Percentiles rank a stretch among this genome's conserved stretches.
phyloP scores from a whole-genome alignment of 1,140 invertebrate species.

The Atta colombica region DNA sequence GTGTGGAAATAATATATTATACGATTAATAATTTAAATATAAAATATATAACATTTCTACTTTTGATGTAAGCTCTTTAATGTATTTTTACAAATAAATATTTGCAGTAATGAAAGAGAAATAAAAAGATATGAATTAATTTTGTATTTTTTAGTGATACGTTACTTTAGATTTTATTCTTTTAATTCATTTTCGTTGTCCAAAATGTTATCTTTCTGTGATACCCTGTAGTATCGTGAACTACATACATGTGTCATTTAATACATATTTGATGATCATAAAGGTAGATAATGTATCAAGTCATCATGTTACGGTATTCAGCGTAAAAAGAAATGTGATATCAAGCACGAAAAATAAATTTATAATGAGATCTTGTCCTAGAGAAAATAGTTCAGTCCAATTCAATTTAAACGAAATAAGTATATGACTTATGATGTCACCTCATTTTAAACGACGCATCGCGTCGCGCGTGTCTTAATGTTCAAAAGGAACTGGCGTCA shows the following conservation, averaged over 20 bases:
- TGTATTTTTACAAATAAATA: too few species aligned
- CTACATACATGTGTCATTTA: not conserved
- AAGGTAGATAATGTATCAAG: conserved; percentile 39
- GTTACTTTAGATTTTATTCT: not conserved
- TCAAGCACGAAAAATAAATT: conserved; percentile 42
- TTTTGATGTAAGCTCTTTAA: too few species aligned
- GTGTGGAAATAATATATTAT: too few species aligned
- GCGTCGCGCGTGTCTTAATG: not conserved
- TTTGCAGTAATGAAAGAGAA: too few species aligned
- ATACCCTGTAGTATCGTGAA: not conserved
- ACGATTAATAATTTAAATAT: too few species aligned
- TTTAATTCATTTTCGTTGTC: not conserved
- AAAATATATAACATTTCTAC: too few species aligned
- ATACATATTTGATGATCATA: conserved; percentile 29
- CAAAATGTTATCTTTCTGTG: not conserved
- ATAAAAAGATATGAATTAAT: not conserved
- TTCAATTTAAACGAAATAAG: conserved; percentile 46
- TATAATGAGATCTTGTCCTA: conserved; percentile 16
- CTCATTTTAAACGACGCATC: conserved; percentile 42
- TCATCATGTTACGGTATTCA: not conserved
- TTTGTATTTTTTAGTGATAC: not conserved
- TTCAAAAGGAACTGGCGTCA: not conserved
- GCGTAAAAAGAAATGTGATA: not conserved
- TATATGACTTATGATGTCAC: conserved; percentile 36
- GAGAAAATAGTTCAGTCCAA: not conserved